A percentile compares a stretch with the other conserved stretches of the same genome.
phyloP scores from a whole-genome alignment of 2,797 vertebrate species.

The Enteromius mattozi region DNA sequence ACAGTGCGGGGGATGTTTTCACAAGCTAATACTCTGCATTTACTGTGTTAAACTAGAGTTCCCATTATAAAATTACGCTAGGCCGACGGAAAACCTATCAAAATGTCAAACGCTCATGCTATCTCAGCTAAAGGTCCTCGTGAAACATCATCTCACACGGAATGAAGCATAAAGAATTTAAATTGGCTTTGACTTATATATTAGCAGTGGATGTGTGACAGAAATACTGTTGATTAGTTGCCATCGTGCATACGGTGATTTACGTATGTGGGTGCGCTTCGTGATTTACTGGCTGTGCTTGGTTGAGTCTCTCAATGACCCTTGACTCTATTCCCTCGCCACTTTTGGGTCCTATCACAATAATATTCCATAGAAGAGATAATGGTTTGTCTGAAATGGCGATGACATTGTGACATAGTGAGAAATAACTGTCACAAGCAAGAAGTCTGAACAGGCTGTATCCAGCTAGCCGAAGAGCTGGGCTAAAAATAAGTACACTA shows the following conservation, averaged over 20 bases:
- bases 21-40: constrained; percentile 5
- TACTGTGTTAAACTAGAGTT: not conserved
- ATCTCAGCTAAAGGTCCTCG: not conserved
- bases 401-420: constrained; percentile 38
- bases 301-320: not conserved
- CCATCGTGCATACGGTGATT: not conserved
- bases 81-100: not conserved
- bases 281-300: not conserved
- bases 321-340: not conserved
- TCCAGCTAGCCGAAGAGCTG: constrained; percentile 60
- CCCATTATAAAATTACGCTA: constrained; percentile 20
- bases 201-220: not conserved
- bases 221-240: constrained; percentile 22
- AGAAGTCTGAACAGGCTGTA: constrained; percentile 56
- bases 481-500: constrained; percentile 77
- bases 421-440: constrained; percentile 52
- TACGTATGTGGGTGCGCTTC: not conserved
- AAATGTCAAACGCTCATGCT: constrained; percentile 17
- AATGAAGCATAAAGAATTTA: not conserved
- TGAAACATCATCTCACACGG: not conserved
- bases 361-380: constrained; percentile 4
- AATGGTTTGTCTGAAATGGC: constrained; percentile 16
- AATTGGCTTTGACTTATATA: constrained; percentile 4
- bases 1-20: constrained; percentile 7
- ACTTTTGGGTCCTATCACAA: not conserved